Conservation (phyloP, 2,797 vertebrate species). For the Smutsia temminckii region DNA sequence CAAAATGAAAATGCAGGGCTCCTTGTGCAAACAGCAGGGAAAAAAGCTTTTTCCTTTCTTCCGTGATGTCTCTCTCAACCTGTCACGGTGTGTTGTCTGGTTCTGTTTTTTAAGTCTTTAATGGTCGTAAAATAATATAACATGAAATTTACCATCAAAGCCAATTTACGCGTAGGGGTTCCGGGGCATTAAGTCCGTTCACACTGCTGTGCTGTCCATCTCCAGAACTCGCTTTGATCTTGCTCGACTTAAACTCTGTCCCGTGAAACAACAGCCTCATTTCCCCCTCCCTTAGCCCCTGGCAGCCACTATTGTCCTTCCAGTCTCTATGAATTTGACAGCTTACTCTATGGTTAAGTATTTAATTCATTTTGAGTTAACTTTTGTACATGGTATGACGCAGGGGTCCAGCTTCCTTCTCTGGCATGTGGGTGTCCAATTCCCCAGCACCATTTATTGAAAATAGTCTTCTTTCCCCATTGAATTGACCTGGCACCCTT, state of each 20-base stretch:
- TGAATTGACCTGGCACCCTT: neutral
- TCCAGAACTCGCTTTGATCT: neutral
- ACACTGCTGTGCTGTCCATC: neutral
- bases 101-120: neutral
- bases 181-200: neutral
- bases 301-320: neutral
- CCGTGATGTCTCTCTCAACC: neutral
- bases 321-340: neutral
- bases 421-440: no score
- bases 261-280: neutral
- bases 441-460: neutral
- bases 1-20: neutral
- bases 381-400: no score
- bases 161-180: neutral
- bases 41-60: neutral
- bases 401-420: neutral
- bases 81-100: neutral
- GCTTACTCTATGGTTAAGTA: neutral
- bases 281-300: neutral
- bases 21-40: neutral
- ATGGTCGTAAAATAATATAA: neutral
- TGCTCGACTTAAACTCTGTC: neutral
- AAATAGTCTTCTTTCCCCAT: neutral
- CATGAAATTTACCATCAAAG: fast-evolving
- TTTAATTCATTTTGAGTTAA: neutral